Evolutionary conservation across 1,140 invertebrate species (phyloP), one percentile per base, ranked within the genome.

Genomic region (Solenopsis invicta): DNA sequence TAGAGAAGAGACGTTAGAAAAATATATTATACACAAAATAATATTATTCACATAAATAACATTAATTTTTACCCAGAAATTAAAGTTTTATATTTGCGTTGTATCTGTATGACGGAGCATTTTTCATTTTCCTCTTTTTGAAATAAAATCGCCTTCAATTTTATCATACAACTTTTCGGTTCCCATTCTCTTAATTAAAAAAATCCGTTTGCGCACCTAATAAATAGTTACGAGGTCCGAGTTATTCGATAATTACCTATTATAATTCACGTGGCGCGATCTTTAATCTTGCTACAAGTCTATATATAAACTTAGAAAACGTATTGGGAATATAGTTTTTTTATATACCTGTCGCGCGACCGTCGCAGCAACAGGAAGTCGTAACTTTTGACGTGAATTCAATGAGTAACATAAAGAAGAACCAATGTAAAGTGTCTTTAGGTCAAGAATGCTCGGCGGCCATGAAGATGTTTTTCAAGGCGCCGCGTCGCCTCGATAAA

Each of bases 361-460:
- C 74, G 54, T 4, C 24, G 12, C 12, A 13, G 34, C 18, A 61
- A 69, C 77, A 67, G 62, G 48, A 80, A 80, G 77, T 41, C 62
- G 10, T 80, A 82, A 74, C 12, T 84, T 84, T 84, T 50, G 8
- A 67, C 12, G 37, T 21, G 37, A 21, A 45, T 72, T 61, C 67
- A 74, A 74, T 48, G 80, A 50, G 12, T 48, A 71, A 71, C 41
- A 13, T 56, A 50, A 61, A 84, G 69, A 56, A 34, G 80, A 54
- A 72, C 71, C 66, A 72, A 74, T 61, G 54, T 74, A 54, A 37
- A 48, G 37, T 50, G 62, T 80, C 77, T 80, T 80, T 80, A 41
- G 56, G 52, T 84, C 66, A 72, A 82, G 54, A 74, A 50, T 84
- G 13, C 45, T 48, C 69, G 54, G 67, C 59, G 69, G 18, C 69